Percentiles rank a stretch among this genome's conserved stretches.
Evolutionary conservation across 2,888 invertebrate genomes (phyloP).

Genomic region (Xanthia icteritia): DNA sequence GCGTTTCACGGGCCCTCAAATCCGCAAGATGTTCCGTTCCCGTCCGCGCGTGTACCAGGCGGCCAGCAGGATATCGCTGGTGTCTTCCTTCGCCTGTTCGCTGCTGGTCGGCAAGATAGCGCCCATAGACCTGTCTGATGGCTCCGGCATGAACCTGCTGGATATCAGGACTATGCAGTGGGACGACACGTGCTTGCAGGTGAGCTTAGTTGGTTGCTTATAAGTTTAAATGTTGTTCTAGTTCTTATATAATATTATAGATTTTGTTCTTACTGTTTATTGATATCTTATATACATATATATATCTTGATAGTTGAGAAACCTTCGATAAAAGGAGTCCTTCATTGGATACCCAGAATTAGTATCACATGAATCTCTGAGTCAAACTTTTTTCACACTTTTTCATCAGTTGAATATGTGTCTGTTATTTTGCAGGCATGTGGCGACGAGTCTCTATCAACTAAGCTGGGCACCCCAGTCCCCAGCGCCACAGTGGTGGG

Average conservation of each 20-base stretch:
- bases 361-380: no score
- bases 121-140: slow-evolving; percentile 97
- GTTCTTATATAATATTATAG: no score
- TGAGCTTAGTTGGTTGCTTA: slow-evolving; percentile 71
- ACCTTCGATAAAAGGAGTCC: no score
- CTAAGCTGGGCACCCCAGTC: slow-evolving; percentile 94
- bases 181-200: slow-evolving; percentile 94
- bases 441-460: slow-evolving; percentile 92
- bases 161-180: slow-evolving; percentile 95
- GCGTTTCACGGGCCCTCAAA: slow-evolving; percentile 98
- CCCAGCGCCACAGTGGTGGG: slow-evolving; percentile 93
- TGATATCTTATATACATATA: no score
- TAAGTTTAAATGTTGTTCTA: no score
- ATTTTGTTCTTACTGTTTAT: no score
- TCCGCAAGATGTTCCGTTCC: slow-evolving; percentile 95
- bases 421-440: slow-evolving; percentile 90
- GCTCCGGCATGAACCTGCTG: slow-evolving; percentile 98
- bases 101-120: slow-evolving; percentile 96
- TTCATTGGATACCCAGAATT: no score
- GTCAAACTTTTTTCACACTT: no score
- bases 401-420: no score
- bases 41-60: slow-evolving; percentile 87
- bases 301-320: no score
- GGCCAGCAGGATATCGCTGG: slow-evolving; percentile 96
- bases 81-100: slow-evolving; percentile 98